Base-by-base conservation (phyloP, 2,113 vertebrate species). In the Balaenoptera acutorostrata region DNA sequence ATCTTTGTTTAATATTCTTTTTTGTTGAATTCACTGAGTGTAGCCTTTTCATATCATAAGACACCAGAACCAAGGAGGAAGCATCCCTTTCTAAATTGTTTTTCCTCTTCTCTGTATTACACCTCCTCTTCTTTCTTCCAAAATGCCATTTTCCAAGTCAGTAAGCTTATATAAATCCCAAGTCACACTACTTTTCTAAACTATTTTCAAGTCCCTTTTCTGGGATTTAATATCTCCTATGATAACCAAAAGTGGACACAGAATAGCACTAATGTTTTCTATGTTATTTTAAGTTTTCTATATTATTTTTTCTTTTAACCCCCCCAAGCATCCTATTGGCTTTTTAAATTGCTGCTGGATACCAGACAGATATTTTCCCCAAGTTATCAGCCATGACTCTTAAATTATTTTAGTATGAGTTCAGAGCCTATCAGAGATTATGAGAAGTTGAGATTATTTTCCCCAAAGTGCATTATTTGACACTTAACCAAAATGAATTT, bases 401-500 rank as follows among this genome's bases (percentile, higher is more conserved):
- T 94, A 92, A 97, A 89, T 97, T 93, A 95, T 84, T 97, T 96
- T 90, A 52, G 74, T 88, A 44, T 41, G 94, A 88, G 96, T 97
- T 92, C 84, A 71, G 92, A 93, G 80, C 81, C 94, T 96, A 97
- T 96, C 92, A 88, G 95, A 98, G 95, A 97, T 97, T 94, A 98
- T 97, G 97, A 97, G 97, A 97, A 88, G 83, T 88, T 95, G 96
- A 78, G 90, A 90, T 93, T 93, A 97, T 97, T 94, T 97, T 96
- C 97, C 97, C 98, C 97, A 95, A 74, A 96, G 97, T 91, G 92
- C 88, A 95, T 96, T 90, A 96, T 80, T 97, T 96, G 92, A 95
- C 57, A 96, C 88, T 93, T 97, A 97, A 95, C 88, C 95, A 97
- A 98, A 98, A 97, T 97, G 97, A 90, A 97, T 97, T 96, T 97